Percentiles rank a stretch among this genome's conserved stretches.
phyloP scores from a whole-genome alignment of 2,113 vertebrate species.

The Speoplatyrhinus poulsoni region DNA sequence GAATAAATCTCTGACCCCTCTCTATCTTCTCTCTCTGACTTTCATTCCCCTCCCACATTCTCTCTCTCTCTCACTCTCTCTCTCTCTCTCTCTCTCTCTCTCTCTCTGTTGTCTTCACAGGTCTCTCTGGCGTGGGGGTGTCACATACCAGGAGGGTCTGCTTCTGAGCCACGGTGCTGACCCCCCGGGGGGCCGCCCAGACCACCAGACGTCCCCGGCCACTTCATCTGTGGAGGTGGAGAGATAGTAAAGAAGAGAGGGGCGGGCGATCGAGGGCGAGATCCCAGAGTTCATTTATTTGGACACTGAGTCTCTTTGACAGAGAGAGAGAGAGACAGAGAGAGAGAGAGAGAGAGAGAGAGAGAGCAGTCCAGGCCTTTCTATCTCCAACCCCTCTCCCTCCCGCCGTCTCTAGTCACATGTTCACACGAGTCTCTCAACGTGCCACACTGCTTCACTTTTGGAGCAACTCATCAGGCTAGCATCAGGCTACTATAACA shows the following conservation, averaged over 20 bases:
- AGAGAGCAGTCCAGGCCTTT: constrained; percentile 44
- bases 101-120: constrained; percentile 52
- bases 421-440: constrained; percentile 44
- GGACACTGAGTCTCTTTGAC: constrained; percentile 37
- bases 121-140: constrained; percentile 30
- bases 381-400: background rate
- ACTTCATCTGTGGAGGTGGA: background rate
- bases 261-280: background rate
- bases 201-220: constrained; percentile 10
- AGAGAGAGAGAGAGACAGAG: constrained; percentile 29
- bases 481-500: too few species aligned
- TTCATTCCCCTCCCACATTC: background rate
- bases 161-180: constrained; percentile 11
- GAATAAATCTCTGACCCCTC: constrained; percentile 1
- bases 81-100: constrained; percentile 19
- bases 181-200: background rate
- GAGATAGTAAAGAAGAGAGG: constrained; percentile 10
- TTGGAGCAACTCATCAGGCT: background rate
- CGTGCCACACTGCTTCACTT: background rate
- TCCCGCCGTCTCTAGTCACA: constrained; percentile 40
- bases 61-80: constrained; percentile 8
- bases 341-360: constrained; percentile 37
- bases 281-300: constrained; percentile 12
- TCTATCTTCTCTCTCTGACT: background rate
- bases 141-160: constrained; percentile 49